Evolutionary conservation across 2,797 vertebrate species (phyloP), one percentile per base, ranked within the genome.

Genomic region (Enteromius paludinosus): DNA sequence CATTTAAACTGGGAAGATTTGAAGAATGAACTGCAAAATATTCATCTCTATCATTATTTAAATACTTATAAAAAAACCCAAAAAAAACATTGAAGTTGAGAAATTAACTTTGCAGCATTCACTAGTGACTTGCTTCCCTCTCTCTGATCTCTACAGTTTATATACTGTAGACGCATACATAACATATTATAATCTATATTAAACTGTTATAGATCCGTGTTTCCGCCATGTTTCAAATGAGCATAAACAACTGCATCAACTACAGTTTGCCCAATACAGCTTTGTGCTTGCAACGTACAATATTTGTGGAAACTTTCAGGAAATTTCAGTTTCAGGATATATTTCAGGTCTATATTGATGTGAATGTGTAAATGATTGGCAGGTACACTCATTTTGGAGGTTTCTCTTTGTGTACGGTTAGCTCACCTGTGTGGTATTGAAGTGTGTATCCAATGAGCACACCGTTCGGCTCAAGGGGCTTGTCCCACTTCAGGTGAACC

Each of bases 401-500:
- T 49, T 75, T 75, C 20, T 52, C 8, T 8, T 59, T 35, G 54
- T 20, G 14, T 25, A 41, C 45, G 18, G 11, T 73, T 11, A 33
- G 54, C 85, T 87, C 92, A 99, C 98, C 96, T 93, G 94, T 93
- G 28, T 94, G 91, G 64, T 97, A 98, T 68, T 92, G 95, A 33
- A 99, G 95, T 9, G 83, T 95, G 91, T 98, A 99, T 90, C 96
- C 98, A 7, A 93, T 96, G 89, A 99, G 90, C 87, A 97, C 90
- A 72, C 98, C 98, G 2, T 99, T 99, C 56, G 97, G 98, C 84
- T 99, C 96, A 28, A 95, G 90, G 7, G 98, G 97, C 83, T 96
- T 97, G 35, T 96, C 96, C 98, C 98, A 99, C 70, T 97, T 93
- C 86, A 99, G 90, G 84, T 93, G 91, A 90, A 99, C 90, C 23